phyloP scores from a whole-genome alignment of 2,113 vertebrate genomes.

The Pithys albifrons region DNA sequence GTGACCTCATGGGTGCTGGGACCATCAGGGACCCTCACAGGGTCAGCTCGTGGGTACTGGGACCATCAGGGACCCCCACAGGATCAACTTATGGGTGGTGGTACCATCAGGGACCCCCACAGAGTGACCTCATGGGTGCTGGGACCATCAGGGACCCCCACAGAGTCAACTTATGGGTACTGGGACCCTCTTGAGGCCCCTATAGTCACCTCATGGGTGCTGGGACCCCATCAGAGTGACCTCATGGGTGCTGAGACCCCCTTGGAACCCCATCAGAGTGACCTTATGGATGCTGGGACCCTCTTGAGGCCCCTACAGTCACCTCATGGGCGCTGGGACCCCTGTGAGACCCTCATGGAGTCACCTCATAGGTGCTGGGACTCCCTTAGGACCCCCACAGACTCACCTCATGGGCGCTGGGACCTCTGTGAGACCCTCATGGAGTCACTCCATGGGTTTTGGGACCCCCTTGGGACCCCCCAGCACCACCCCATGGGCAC shows the following conservation, averaged over 20 bases:
- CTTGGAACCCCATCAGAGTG: no score
- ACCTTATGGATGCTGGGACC: no score
- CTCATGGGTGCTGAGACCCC: no score
- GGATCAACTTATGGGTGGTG: accelerated
- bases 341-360: accelerated
- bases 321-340: no score
- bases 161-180: accelerated
- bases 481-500: not conserved
- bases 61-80: not conserved
- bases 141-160: not conserved
- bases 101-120: not conserved
- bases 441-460: accelerated
- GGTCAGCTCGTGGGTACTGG: not conserved
- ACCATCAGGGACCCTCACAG: no score
- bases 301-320: no score
- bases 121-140: not conserved
- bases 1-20: accelerated
- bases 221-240: no score
- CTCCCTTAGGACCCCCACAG: accelerated
- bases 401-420: accelerated
- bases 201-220: accelerated
- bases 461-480: no score
- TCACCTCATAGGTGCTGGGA: accelerated
- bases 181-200: accelerated
- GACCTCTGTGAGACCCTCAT: not conserved